These are phyloP conservation scores for Atta texana DNA, from an alignment of 1,140 invertebrate genomes.

Conservation along the genomic window DNA sequence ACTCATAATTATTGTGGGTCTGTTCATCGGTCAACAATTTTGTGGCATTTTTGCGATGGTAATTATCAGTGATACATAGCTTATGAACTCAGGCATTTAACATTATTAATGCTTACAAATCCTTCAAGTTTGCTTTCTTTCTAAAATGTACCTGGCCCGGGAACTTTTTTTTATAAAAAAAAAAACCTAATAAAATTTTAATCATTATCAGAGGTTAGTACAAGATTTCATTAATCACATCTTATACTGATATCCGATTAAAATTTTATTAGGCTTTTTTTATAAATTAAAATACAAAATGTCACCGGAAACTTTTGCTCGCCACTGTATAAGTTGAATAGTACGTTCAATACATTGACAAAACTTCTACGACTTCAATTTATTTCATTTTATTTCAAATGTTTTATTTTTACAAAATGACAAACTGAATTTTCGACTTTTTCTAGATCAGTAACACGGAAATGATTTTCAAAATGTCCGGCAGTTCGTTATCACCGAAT, in stretches of 20 bases:
- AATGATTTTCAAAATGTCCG: conserved; percentile 87
- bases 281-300: too few relatives aligned
- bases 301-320: too few relatives aligned
- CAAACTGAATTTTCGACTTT: conserved; percentile 42
- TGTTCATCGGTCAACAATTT: conserved; percentile 83
- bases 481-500: conserved; percentile 84
- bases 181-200: too few relatives aligned
- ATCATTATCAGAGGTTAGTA: too few relatives aligned
- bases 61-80: conserved; percentile 15
- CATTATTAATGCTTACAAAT: neutral
- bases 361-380: neutral
- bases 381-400: neutral
- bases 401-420: neutral
- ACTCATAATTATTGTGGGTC: conserved; percentile 84
- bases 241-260: too few relatives aligned
- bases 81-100: neutral
- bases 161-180: too few relatives aligned
- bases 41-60: conserved; percentile 84
- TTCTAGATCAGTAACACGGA: conserved; percentile 85
- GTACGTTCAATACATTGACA: too few relatives aligned
- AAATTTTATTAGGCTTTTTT: too few relatives aligned
- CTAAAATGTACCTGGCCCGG: neutral
- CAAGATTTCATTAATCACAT: too few relatives aligned
- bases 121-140: neutral
- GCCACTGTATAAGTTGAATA: neutral